These are phyloP conservation scores for Miniopterus natalensis DNA, from an alignment of 2,113 vertebrate species.

Conservation along the genomic window DNA sequence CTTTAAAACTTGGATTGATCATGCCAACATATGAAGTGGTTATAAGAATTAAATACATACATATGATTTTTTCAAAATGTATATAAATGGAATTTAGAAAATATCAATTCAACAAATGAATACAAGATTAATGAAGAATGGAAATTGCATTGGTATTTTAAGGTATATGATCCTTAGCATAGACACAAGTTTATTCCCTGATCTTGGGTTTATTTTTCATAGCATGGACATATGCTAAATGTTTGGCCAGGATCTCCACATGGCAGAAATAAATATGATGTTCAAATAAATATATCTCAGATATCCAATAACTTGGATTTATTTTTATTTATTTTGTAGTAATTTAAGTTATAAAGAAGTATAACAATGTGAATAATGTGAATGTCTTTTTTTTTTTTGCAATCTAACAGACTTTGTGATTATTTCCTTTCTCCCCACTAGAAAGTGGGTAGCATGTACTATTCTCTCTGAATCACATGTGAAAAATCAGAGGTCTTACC, in stretches of 20 bases:
- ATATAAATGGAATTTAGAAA: constrained; percentile 32
- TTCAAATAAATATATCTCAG: constrained; percentile 14
- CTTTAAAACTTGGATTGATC: background rate
- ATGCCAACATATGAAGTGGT: background rate
- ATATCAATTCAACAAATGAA: background rate
- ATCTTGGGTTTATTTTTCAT: constrained; percentile 5
- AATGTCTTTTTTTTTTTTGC: background rate
- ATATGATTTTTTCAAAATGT: background rate
- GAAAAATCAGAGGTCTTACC: background rate
- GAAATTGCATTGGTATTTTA: constrained; percentile 20
- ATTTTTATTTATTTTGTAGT: constrained; percentile 15
- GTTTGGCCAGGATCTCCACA: background rate
- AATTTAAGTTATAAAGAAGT: constrained; percentile 35
- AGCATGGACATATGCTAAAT: background rate
- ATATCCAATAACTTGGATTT: background rate
- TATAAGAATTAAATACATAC: constrained; percentile 5
- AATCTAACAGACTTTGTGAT: background rate
- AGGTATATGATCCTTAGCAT: background rate
- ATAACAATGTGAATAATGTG: constrained; percentile 13
- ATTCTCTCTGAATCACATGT: constrained; percentile 65
- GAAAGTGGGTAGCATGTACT: constrained; percentile 39
- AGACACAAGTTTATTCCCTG: background rate
- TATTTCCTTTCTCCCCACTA: background rate
- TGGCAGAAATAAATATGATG: background rate
- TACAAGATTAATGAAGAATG: constrained; percentile 8